Base-by-base conservation (phyloP, 1,140 invertebrate species). In the Camponotus pennsylvanicus region DNA sequence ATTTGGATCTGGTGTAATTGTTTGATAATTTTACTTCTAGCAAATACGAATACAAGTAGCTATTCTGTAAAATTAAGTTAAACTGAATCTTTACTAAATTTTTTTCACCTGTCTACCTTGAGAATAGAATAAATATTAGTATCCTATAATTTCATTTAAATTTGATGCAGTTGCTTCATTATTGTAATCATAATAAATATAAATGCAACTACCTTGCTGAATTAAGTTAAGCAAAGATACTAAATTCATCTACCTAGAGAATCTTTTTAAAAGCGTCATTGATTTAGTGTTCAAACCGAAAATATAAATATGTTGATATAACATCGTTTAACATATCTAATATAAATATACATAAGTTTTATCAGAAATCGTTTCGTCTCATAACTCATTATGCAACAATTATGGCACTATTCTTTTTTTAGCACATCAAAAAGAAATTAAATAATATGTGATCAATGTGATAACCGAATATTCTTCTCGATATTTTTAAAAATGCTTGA, bases 231-330 rank as follows among this genome's bases (percentile, higher is more conserved):
- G 52, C 3, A 79, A 13, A 77, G 21, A 49, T n/a, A 79, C n/a
- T 37, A 79, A 77, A 78, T 49, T 78, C 34, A 52, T n/a, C 32
- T 79, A 79, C 21, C 40, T 67, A 67, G 52, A 80, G 42, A 0
- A 80, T 80, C 21, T 37, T 49, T 52, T 27, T 70, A 27, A n/a
- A 80, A 80, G 66, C 37, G 49, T 75, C 57, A 70, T 80, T 80
- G 57, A 70, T 67, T 79, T 80, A 66, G 37, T 80, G 37, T 80
- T 70, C 37, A 40, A 42, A 27, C 66, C 18, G 18, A 69, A 69
- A 34, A 70, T n/a, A 9, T 61, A n/a, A 9, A 42, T 52, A 42
- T 66, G 27, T 66, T 45, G n/a, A 52, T 15, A 15, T 69, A 40
- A 78, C 8, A 27, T 2, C 8, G 13, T 34, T 13, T 59, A 71